Evolutionary conservation across 2,113 vertebrate genomes (phyloP), one percentile per base, ranked within the genome.

Genomic region (Bubo bubo): DNA sequence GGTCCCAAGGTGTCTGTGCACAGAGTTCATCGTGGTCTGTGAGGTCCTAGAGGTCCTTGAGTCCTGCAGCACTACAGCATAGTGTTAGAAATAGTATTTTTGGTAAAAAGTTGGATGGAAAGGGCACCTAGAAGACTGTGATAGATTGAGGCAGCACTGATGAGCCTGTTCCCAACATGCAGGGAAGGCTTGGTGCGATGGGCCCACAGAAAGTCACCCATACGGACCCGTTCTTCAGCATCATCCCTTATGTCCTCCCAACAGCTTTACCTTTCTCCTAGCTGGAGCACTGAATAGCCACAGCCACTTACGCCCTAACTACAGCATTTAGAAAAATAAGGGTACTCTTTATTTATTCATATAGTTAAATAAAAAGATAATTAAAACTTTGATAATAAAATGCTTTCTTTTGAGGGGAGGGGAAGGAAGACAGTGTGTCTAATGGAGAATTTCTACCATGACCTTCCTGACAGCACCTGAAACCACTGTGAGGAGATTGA

Each of bases 251-350:
- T 4, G 14, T 39, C 27, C 34, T 76, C 52, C 28, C 43, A 73
- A 28, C 11, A 73, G 64, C 47, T 67, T 39, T 15, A 70, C 14
- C 30, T 23, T 71, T 89, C 43, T 82, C 30, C 64, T 56, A 39
- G 28, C 27, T 58, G 53, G 34, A 91, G 26, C 41, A 47, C 17
- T 80, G 45, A 86, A 79, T 16, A 81, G 47, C 64, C 75, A 90
- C 1, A 1, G 56, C n/a, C 47, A 73, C 34, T 73, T 59, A 73
- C 4, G 22, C 22, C 32, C 39, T 68, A 72, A 72, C 41, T 34
- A 66, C 14, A 68, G 26, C 24, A 79, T 41, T 87, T 92, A 91
- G n/a, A 93, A 90, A 96, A 95, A 95, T 73, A 95, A 86, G 60
- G 12, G 26, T 35, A 47, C 59, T 93, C 45, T 82, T 26, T 16